Evolutionary conservation across 2,797 vertebrate species (phyloP).

Genomic region (Apodemus agrarius): DNA sequence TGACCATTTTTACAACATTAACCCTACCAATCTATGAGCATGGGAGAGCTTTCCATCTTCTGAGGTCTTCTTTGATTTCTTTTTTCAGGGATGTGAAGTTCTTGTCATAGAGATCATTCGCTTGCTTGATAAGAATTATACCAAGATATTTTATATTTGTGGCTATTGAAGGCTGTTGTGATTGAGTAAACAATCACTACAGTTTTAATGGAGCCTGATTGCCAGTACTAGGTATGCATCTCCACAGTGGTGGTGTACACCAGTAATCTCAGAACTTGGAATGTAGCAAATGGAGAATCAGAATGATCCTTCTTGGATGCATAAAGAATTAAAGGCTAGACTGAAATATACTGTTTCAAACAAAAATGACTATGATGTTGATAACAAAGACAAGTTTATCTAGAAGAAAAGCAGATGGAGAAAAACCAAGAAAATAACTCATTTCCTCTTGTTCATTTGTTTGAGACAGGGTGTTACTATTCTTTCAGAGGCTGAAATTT

Average conservation of each 20-base stretch:
- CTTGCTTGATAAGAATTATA: no score
- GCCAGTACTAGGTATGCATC: neutral
- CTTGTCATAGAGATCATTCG: no score
- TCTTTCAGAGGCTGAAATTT: neutral
- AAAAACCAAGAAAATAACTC: slow-evolving; percentile 30
- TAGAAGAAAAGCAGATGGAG: slow-evolving; percentile 9
- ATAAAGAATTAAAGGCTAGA: neutral
- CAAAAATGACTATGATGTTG: no score
- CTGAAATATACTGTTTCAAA: neutral
- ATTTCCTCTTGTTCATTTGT: neutral
- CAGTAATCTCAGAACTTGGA: neutral
- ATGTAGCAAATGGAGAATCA: neutral
- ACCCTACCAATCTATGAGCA: no score
- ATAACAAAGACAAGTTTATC: neutral
- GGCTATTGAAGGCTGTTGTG: no score
- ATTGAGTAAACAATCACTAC: neutral
- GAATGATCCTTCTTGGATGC: neutral
- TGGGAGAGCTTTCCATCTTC: no score
- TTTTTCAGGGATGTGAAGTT: no score
- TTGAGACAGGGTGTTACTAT: neutral
- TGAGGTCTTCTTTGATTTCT: no score
- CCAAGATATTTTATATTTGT: no score
- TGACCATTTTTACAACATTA: no score
- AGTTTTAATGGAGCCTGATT: neutral
- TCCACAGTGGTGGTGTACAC: neutral